These are phyloP conservation scores for Carettochelys insculpta DNA, from an alignment of 2,113 vertebrate species.

Conservation along the genomic window DNA sequence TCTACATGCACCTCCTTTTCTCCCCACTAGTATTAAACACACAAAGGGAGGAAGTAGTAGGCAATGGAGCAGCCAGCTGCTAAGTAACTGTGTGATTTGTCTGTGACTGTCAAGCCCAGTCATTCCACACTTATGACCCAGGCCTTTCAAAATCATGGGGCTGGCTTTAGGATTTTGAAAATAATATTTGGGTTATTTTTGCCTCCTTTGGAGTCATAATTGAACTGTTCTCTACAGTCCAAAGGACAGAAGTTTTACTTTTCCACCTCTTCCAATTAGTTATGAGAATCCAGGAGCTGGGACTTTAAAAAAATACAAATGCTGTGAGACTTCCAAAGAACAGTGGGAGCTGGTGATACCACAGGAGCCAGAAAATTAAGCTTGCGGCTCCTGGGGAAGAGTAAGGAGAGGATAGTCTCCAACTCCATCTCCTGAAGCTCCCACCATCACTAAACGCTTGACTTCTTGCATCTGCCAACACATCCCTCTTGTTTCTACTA, in stretches of 20 bases:
- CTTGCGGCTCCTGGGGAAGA: not conserved
- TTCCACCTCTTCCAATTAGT: not conserved
- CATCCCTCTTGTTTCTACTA: not conserved
- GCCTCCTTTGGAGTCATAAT: not conserved
- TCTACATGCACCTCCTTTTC: not conserved
- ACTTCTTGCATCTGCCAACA: not conserved
- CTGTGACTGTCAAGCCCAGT: not conserved
- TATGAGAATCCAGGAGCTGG: not conserved
- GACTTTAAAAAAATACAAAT: not conserved
- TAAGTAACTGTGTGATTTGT: accelerated
- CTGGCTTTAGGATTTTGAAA: not conserved
- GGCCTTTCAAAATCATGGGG: not conserved
- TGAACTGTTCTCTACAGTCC: not conserved
- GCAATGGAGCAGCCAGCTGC: not conserved
- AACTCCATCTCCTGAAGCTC: not conserved
- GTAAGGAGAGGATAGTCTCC: not conserved
- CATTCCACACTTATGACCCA: not conserved
- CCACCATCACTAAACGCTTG: not conserved
- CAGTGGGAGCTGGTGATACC: not conserved
- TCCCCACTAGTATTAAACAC: not conserved
- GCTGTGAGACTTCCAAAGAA: not conserved
- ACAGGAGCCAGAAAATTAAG: not conserved
- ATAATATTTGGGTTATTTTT: not conserved
- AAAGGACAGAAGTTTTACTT: not conserved
- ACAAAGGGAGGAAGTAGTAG: not conserved